Evolutionary conservation across 2,113 vertebrate species (phyloP).

Genomic region (Perognathus longimembris): DNA sequence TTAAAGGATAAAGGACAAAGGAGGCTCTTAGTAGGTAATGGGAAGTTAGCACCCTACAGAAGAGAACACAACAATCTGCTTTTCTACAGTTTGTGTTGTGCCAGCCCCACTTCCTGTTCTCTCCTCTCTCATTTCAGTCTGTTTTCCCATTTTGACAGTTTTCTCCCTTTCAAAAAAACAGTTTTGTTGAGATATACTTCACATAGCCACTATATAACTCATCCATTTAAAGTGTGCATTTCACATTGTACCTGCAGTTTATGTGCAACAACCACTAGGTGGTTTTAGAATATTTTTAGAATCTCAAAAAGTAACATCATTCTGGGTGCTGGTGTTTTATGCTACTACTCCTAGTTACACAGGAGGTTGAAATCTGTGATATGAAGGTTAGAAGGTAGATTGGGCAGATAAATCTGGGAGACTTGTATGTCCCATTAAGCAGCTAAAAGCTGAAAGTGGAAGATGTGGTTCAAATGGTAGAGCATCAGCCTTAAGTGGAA

Average conservation of each 20-base stretch:
- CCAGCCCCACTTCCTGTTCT: background rate
- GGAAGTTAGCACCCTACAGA: no score
- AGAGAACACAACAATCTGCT: background rate
- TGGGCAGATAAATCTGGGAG: no score
- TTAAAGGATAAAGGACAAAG: background rate
- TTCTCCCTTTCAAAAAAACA: background rate
- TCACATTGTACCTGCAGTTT: background rate
- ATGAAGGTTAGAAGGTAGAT: no score
- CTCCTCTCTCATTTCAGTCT: background rate
- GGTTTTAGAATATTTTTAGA: background rate
- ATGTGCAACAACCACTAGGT: no score
- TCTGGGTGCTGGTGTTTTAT: no score
- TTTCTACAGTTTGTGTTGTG: background rate
- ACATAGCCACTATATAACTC: background rate
- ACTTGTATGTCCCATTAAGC: no score
- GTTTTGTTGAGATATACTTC: background rate
- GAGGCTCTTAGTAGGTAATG: no score
- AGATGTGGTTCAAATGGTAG: no score
- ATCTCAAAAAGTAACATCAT: background rate
- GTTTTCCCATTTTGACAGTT: background rate
- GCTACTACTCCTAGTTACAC: no score
- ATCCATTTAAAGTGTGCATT: background rate
- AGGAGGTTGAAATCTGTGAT: no score
- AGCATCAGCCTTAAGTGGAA: no score
- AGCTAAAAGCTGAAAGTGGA: no score